A percentile compares a stretch with the other conserved stretches of the same genome.
These are phyloP conservation scores for Micropoecilia bifurca DNA, from an alignment of 2,797 vertebrate species.

Conservation along the genomic window DNA sequence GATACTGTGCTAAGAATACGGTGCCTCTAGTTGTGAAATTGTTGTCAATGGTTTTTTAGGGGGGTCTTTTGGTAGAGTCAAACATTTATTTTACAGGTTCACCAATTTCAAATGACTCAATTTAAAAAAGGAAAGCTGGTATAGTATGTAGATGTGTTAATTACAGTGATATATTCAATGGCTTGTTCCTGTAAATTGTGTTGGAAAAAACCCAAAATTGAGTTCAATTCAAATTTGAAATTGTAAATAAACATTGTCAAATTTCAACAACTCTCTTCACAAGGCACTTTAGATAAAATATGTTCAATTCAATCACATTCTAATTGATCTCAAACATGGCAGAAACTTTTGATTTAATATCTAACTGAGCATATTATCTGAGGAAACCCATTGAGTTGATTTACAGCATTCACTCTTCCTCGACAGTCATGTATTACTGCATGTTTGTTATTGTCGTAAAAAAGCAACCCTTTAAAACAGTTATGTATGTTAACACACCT, in stretches of 20 bases:
- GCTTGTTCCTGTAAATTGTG: not conserved
- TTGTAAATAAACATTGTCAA: too few species aligned
- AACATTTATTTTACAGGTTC: not conserved
- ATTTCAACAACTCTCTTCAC: too few species aligned
- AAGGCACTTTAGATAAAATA: too few species aligned
- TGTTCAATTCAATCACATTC: too few species aligned
- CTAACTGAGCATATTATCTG: too few species aligned
- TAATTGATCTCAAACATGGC: too few species aligned
- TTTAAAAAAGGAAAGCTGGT: not conserved
- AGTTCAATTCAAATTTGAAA: not conserved
- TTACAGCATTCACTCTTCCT: too few species aligned
- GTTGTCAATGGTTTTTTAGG: not conserved
- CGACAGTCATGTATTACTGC: too few species aligned
- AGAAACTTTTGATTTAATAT: too few species aligned
- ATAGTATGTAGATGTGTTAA: not conserved
- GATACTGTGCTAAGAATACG: conserved; percentile 41
- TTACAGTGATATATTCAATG: not conserved
- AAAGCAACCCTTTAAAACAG: not conserved
- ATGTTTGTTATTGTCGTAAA: too few species aligned
- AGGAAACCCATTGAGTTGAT: too few species aligned
- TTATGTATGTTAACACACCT: not conserved
- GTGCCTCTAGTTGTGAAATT: conserved; percentile 22
- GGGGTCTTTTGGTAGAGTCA: not conserved
- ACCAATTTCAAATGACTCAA: not conserved
- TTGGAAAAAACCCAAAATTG: not conserved